phyloP scores from a whole-genome alignment of 2,113 vertebrate species.

The Pitta sordida region DNA sequence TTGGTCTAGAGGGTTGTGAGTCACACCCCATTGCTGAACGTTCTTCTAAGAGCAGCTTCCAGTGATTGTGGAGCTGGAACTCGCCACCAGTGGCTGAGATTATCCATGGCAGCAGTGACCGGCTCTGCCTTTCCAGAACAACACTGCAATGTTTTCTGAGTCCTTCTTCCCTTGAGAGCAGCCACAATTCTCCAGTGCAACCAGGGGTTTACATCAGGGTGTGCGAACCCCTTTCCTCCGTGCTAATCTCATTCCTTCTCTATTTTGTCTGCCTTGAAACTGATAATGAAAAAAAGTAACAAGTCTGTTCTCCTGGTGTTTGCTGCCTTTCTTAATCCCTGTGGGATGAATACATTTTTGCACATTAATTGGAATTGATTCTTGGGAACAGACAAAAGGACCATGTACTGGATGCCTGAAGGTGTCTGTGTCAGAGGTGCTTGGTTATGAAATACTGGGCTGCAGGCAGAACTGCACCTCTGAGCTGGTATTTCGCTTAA shows the following conservation, averaged over 20 bases:
- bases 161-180: neutral
- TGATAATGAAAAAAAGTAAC: neutral
- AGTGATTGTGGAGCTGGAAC: neutral
- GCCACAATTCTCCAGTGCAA: neutral
- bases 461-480: neutral
- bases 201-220: accelerated
- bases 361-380: neutral
- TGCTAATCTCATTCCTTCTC: neutral
- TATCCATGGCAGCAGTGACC: neutral
- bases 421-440: neutral
- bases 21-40: neutral
- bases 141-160: accelerated
- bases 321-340: neutral
- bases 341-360: neutral
- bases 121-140: neutral
- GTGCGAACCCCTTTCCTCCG: neutral
- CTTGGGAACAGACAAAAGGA: neutral
- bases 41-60: neutral
- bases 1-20: neutral
- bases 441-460: neutral
- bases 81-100: neutral
- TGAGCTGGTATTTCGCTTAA: neutral
- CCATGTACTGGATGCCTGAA: neutral
- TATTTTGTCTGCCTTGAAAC: neutral
- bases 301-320: neutral